Base-by-base conservation (phyloP, 2,888 invertebrate species). In the Argyresthia albistria region DNA sequence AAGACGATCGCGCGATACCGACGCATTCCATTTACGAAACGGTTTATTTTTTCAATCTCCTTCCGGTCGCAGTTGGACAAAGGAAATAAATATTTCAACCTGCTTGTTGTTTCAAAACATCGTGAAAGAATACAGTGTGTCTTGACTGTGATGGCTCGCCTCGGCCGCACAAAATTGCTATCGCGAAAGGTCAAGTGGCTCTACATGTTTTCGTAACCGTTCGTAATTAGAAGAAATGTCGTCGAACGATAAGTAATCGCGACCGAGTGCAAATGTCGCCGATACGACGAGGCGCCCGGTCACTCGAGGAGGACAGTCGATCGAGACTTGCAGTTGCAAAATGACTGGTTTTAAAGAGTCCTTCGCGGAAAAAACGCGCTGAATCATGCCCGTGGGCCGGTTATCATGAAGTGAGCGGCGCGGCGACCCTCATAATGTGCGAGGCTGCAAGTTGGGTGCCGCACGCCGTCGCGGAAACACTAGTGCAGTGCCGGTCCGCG, bases 401-500 rank as follows among this genome's bases (percentile, higher is more conserved):
- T 83, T 86, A 82, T 83, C 84, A 74, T 63, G 67, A 61, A 67
- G 66, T 66, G 68, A 58, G 60, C 59, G 59, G 64, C 63, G 64
- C 70, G 73, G 60, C 62, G 15, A 16, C 25, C 46, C 39, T 43
- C 25, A 79, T 82, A 78, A 54, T 58, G 65, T 80, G 81, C 69
- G 82, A 80, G 67, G 73, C 78, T 65, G 73, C 78, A 73, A 86
- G 84, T 86, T 87, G 86, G 84, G 76, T 87, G 67, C 88, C 88
- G 76, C 74, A 70, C 80, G 84, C 76, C 63, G 81, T 82, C 55
- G 80, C 80, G 76, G 74, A 64, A 56, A 82, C 83, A 80, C 79
- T 83, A 66, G 73, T 74, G 68, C 65, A 69, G 59, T 71, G 71
- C 53, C 70, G 79, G 62, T 70, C 81, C 58, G 71, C 71, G 62